Conservation (phyloP, 2,797 vertebrate genomes). For the Sebastiscus tertius region DNA sequence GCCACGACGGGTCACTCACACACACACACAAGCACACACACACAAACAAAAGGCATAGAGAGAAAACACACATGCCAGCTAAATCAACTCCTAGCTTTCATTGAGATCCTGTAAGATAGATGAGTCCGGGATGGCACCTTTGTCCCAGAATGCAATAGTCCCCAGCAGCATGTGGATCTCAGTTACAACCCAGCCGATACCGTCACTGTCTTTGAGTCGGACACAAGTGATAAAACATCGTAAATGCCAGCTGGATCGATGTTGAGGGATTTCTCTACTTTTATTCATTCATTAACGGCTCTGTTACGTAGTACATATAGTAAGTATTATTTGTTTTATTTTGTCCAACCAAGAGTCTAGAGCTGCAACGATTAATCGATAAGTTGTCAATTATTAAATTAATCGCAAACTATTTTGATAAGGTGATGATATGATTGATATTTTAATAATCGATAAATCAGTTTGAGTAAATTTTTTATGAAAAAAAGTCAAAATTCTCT, state of each 20-base stretch:
- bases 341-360: neutral
- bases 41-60: constrained; percentile 45
- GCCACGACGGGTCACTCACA: constrained; percentile 77
- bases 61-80: constrained; percentile 58
- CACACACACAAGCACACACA: constrained; percentile 1
- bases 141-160: constrained; percentile 63
- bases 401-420: no score
- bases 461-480: no score
- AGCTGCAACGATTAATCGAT: no score
- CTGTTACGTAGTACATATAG: neutral
- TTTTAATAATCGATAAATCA: no score
- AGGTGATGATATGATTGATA: no score
- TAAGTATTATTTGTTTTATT: neutral
- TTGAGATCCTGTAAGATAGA: constrained; percentile 68
- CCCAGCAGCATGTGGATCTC: constrained; percentile 35
- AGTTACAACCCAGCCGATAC: constrained; percentile 35
- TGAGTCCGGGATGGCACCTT: constrained; percentile 62
- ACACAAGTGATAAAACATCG: constrained; percentile 10
- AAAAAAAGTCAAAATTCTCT: no score
- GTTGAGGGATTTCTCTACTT: neutral
- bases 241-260: neutral
- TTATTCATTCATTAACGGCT: neutral
- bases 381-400: no score
- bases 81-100: constrained; percentile 70
- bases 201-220: constrained; percentile 12